Evolutionary conservation across 2,797 vertebrate species (phyloP).

Genomic region (Vipera latastei): DNA sequence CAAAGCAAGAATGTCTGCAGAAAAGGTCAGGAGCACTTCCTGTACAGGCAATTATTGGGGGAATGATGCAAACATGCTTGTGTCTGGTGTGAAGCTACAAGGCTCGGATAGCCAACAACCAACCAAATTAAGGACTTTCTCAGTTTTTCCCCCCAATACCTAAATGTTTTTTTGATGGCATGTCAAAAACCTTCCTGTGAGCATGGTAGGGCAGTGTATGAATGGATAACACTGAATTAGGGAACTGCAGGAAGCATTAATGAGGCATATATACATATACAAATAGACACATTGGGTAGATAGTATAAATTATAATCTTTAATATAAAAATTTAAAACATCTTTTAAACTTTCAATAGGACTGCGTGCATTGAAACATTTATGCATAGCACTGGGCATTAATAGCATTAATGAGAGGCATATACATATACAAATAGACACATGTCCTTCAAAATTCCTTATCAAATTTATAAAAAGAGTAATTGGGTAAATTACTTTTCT

Average conservation of each 20-base stretch:
- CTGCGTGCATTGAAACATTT: not conserved
- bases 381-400: not conserved
- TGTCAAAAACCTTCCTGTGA: not conserved
- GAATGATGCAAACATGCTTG: not conserved
- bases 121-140: not conserved
- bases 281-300: not conserved
- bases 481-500: not conserved
- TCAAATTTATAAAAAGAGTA: not conserved
- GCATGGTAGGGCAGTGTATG: not conserved
- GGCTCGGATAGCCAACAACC: not conserved
- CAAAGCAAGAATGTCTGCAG: not conserved
- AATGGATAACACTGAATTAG: not conserved
- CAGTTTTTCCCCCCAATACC: not conserved
- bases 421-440: too few relatives aligned
- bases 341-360: not conserved
- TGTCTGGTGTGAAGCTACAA: not conserved
- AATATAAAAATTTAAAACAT: not conserved
- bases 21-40: not conserved
- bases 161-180: not conserved
- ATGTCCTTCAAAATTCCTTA: not conserved
- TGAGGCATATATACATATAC: too few relatives aligned
- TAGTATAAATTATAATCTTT: not conserved
- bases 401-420: too few relatives aligned
- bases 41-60: not conserved
- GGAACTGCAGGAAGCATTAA: not conserved